Evolutionary conservation across 2,888 invertebrate genomes (phyloP).

Genomic region (Andrena fulva): DNA sequence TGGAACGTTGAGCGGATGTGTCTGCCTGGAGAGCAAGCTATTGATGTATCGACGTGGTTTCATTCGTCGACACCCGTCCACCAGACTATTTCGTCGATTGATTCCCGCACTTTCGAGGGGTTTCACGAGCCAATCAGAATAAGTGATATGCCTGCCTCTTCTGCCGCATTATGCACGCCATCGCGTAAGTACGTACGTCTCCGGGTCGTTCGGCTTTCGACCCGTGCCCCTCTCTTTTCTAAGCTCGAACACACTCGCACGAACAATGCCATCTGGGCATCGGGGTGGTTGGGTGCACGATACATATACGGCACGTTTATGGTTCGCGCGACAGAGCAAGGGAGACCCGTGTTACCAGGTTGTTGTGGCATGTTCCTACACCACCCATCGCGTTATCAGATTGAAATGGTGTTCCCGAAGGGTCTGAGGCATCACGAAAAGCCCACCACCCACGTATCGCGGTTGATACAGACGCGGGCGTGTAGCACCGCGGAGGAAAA

Average conservation of each 20-base stretch:
- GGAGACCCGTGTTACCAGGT: conserved; percentile 68
- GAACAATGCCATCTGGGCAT: conserved; percentile 62
- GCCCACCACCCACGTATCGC: conserved; percentile 46
- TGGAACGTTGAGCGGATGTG: conserved; percentile 24
- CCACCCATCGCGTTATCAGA: conserved; percentile 76
- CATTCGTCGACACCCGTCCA: conserved; percentile 40
- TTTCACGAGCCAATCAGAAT: conserved; percentile 74
- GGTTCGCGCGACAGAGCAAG: conserved; percentile 55
- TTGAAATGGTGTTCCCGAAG: conserved; percentile 71
- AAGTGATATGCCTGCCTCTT: conserved; percentile 71
- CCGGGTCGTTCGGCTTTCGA: conserved; percentile 29
- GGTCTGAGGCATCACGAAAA: conserved; percentile 63
- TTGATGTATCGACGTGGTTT: conserved; percentile 51
- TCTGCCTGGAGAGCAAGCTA: conserved; percentile 24
- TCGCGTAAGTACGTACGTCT: conserved; percentile 18
- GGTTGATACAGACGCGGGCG: conserved; percentile 25
- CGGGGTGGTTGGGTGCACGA: conserved; percentile 43
- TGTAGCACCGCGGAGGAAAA: conserved; percentile 43
- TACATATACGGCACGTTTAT: conserved; percentile 42
- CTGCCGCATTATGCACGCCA: conserved; percentile 57
- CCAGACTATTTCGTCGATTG: conserved; percentile 61
- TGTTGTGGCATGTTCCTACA: conserved; percentile 74
- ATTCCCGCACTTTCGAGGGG: conserved; percentile 59
- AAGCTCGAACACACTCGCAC: conserved; percentile 51
- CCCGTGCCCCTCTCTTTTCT: conserved; percentile 28